Conservation (phyloP, 2,113 vertebrate species). For the Centropristis striata region DNA sequence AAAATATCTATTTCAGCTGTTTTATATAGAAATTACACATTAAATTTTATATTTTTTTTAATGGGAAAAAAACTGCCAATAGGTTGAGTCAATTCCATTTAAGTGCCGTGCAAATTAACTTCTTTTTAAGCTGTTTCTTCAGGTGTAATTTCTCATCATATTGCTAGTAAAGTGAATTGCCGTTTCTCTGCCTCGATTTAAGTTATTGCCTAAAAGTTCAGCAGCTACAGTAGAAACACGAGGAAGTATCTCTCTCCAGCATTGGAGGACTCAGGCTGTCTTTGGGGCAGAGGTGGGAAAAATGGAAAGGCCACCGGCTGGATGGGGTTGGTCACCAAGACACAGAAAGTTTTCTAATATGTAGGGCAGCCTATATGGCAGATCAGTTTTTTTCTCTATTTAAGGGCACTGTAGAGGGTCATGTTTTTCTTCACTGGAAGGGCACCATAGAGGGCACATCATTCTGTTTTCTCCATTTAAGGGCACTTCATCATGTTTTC, state of each 20-base stretch:
- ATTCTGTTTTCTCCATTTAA: too few species aligned
- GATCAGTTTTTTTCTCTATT: too few species aligned
- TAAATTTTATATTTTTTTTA: background rate
- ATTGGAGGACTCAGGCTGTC: too few species aligned
- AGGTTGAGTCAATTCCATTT: background rate
- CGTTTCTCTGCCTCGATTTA: slow-evolving; percentile 11
- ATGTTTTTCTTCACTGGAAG: too few species aligned
- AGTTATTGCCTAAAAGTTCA: slow-evolving; percentile 11
- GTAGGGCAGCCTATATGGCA: too few species aligned
- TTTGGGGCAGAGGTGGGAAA: too few species aligned
- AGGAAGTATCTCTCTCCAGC: slow-evolving; percentile 12
- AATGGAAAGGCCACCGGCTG: too few species aligned
- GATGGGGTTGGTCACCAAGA: too few species aligned
- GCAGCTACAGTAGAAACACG: slow-evolving; percentile 2
- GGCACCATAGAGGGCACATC: too few species aligned
- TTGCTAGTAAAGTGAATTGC: background rate
- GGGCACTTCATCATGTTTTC: too few species aligned
- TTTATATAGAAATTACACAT: background rate
- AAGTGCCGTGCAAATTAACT: background rate
- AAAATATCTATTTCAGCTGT: background rate
- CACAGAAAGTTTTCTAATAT: too few species aligned
- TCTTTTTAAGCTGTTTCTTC: slow-evolving; percentile 24
- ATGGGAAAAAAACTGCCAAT: background rate
- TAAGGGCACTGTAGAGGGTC: too few species aligned
- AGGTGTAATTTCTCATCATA: slow-evolving; percentile 11